Evolutionary conservation across 2,888 invertebrate genomes (phyloP).

Genomic region (Embidobia sp.): DNA sequence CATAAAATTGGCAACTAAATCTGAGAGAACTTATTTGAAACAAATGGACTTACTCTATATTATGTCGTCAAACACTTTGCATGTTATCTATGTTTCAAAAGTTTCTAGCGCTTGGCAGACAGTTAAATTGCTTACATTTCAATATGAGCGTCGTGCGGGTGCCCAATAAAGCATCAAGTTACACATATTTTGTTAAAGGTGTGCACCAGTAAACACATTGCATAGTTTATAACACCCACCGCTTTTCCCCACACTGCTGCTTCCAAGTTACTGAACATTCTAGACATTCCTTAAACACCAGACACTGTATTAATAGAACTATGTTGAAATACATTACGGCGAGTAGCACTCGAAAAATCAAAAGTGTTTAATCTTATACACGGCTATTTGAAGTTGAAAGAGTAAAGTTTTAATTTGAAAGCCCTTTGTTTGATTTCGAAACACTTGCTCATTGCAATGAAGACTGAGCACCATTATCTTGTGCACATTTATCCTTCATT

Average conservation of each 20-base stretch:
- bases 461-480: no score
- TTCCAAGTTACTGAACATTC: slow-evolving; percentile 48
- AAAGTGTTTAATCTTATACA: no score
- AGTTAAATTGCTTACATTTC: slow-evolving; percentile 71
- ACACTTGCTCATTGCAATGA: no score
- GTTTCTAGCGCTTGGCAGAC: slow-evolving; percentile 38
- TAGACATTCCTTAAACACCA: slow-evolving; percentile 46
- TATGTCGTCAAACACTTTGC: slow-evolving; percentile 25
- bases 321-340: no score
- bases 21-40: no score
- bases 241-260: slow-evolving; percentile 57
- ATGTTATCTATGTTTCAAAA: slow-evolving; percentile 42
- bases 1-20: no score
- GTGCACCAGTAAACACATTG: slow-evolving; percentile 44
- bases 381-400: no score
- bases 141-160: slow-evolving; percentile 64
- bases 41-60: slow-evolving; percentile 26
- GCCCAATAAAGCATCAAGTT: slow-evolving; percentile 67
- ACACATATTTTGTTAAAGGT: slow-evolving; percentile 51
- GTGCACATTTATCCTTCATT: no score
- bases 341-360: no score
- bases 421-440: no score
- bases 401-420: no score
- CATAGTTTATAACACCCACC: slow-evolving; percentile 70
- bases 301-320: slow-evolving; percentile 24